Conservation (phyloP, 2,113 vertebrate genomes). For the Centropristis striata region DNA sequence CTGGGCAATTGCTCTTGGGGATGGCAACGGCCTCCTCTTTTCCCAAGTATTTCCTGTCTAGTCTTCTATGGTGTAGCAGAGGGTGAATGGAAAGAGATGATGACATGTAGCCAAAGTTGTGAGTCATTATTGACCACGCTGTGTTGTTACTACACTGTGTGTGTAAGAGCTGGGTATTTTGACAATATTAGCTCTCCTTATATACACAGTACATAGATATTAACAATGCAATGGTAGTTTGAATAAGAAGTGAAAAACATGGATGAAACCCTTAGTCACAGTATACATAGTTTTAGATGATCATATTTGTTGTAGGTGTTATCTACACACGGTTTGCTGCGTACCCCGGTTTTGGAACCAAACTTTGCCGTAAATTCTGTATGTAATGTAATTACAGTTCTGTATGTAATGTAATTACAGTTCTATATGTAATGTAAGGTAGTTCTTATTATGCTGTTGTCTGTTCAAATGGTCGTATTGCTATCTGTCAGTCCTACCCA, state of each 20-base stretch:
- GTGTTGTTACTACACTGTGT: constrained; percentile 27
- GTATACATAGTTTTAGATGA: neutral
- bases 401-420: too few relatives aligned
- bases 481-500: too few relatives aligned
- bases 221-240: neutral
- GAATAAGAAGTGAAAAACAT: neutral
- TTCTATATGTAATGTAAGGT: too few relatives aligned
- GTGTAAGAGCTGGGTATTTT: neutral
- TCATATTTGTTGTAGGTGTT: too few relatives aligned
- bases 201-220: neutral
- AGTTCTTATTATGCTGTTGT: too few relatives aligned
- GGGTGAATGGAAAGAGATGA: constrained; percentile 9
- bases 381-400: too few relatives aligned
- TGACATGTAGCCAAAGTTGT: constrained; percentile 7
- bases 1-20: too few relatives aligned
- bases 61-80: neutral
- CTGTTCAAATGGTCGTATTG: too few relatives aligned
- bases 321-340: too few relatives aligned
- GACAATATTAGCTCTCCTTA: neutral
- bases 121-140: constrained; percentile 13
- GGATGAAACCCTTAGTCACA: neutral
- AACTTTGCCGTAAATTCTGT: too few relatives aligned
- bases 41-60: constrained; percentile 11
- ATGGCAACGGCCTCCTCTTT: constrained; percentile 1
- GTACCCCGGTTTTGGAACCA: too few relatives aligned